Evolutionary conservation across 1,140 invertebrate genomes (phyloP).

Genomic region (Bombus confusus): DNA sequence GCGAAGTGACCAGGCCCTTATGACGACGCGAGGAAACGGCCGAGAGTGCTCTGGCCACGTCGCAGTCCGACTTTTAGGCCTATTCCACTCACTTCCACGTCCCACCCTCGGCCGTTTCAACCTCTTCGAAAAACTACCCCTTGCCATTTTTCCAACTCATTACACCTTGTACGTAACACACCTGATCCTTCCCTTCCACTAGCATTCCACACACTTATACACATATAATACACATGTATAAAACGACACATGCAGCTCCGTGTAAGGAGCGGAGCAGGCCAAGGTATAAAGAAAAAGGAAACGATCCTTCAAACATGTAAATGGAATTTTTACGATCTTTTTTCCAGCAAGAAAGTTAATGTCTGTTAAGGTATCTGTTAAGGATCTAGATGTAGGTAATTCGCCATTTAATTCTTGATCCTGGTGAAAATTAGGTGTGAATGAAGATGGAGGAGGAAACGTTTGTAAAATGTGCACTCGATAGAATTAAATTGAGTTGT

Average conservation of each 20-base stretch:
- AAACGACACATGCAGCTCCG: not conserved
- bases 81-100: slow-evolving; percentile 32
- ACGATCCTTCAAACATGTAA: slow-evolving; percentile 32
- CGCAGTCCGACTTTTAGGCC: slow-evolving; percentile 79
- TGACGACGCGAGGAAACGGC: slow-evolving; percentile 86
- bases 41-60: slow-evolving; percentile 84
- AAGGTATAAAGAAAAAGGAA: slow-evolving; percentile 24
- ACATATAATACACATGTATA: slow-evolving; percentile 12
- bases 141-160: slow-evolving; percentile 34
- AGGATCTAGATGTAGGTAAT: not conserved
- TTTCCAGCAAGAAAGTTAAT: not conserved
- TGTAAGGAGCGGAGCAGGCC: not conserved
- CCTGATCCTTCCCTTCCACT: slow-evolving; percentile 12
- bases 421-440: not conserved
- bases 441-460: not conserved
- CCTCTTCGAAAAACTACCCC: not conserved
- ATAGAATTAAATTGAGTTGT: not conserved
- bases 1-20: slow-evolving; percentile 84
- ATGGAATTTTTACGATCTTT: not conserved
- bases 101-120: slow-evolving; percentile 50
- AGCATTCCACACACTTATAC: slow-evolving; percentile 4
- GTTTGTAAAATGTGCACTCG: slow-evolving; percentile 19
- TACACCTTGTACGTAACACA: slow-evolving; percentile 35
- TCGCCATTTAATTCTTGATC: not conserved
- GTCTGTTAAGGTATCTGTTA: not conserved